Percentiles rank a stretch among this genome's conserved stretches.
Evolutionary conservation across 2,888 invertebrate species (phyloP).

Genomic region (Leistus spinibarbis): DNA sequence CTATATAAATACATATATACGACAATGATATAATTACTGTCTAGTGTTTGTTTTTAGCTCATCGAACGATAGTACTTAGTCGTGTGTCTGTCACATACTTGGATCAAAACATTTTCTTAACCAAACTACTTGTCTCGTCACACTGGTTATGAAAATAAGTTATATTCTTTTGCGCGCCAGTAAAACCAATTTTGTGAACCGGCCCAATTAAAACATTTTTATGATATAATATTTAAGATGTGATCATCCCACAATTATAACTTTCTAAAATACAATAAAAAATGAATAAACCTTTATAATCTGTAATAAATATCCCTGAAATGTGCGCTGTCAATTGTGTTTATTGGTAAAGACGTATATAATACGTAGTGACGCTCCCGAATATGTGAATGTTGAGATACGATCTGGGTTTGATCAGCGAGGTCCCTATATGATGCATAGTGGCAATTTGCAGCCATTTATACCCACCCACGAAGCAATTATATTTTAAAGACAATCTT

Average conservation of each 20-base stretch:
- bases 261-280: neutral
- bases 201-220: too few relatives aligned
- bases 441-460: constrained; percentile 29
- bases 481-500: constrained; percentile 26
- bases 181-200: too few relatives aligned
- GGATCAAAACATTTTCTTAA: too few relatives aligned
- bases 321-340: constrained; percentile 12
- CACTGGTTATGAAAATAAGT: too few relatives aligned
- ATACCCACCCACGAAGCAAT: constrained; percentile 20
- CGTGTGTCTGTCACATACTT: too few relatives aligned
- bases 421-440: neutral
- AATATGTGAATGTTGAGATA: constrained; percentile 45
- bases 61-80: too few relatives aligned
- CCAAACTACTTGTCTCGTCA: too few relatives aligned
- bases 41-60: constrained; percentile 5
- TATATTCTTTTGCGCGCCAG: too few relatives aligned
- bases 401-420: constrained; percentile 44
- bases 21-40: neutral
- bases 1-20: constrained; percentile 15
- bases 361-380: constrained; percentile 1
- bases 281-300: neutral
- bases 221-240: neutral
- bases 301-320: neutral
- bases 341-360: constrained; percentile 1
- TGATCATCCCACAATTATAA: neutral